Evolutionary conservation across 1,140 invertebrate species (phyloP).

Genomic region (Brachionus calyciflorus): DNA sequence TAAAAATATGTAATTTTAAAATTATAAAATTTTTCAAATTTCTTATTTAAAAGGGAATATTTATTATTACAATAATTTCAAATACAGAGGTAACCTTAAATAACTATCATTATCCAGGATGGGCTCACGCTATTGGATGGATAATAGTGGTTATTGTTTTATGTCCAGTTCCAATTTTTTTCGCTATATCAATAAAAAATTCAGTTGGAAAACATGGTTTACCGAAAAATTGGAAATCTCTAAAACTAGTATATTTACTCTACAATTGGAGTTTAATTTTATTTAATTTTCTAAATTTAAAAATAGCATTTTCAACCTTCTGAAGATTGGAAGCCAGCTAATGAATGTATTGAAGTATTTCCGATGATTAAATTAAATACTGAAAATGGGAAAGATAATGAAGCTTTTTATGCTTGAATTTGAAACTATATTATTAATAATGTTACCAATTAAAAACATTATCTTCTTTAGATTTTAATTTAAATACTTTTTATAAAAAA

Average conservation of each 20-base stretch:
- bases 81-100: conserved; percentile 1
- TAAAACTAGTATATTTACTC: neutral
- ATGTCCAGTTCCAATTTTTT: conserved; percentile 40
- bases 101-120: conserved; percentile 35
- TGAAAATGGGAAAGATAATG: neutral
- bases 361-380: neutral
- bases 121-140: conserved; percentile 38
- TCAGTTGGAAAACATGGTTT: too few relatives aligned
- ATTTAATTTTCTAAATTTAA: neutral
- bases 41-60: neutral
- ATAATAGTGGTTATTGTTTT: conserved; percentile 29
- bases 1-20: neutral
- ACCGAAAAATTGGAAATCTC: neutral
- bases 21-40: neutral
- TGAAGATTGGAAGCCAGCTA: conserved; percentile 18
- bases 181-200: neutral
- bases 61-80: conserved; percentile 12
- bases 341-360: conserved; percentile 13
- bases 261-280: too few relatives aligned
- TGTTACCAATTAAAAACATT: neutral
- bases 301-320: neutral
- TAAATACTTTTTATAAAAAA: too few relatives aligned
- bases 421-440: neutral
- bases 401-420: neutral
- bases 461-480: neutral